Evolutionary conservation across 2,113 vertebrate species (phyloP), one percentile per base, ranked within the genome.

Genomic region (Petroica traversi): DNA sequence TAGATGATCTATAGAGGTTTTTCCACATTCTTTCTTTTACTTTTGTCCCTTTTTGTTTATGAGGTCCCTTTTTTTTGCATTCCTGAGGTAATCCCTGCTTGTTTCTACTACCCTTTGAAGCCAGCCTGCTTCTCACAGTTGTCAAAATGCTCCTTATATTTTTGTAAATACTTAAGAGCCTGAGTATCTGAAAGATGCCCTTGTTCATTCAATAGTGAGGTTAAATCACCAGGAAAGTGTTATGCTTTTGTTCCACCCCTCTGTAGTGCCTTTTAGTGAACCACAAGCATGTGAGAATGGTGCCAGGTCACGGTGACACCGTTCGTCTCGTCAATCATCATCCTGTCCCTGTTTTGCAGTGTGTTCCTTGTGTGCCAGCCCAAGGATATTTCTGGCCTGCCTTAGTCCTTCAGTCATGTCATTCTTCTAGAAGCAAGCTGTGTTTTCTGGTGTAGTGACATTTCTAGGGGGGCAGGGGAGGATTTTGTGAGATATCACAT

Each of bases 341-440:
- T 88, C 38, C 69, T 79, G 90, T 87, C 88, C 62, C 49, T 67
- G 14, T 75, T 72, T 85, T 74, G 57, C 77, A 91, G 48, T 52
- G 11, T 36, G 24, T 34, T 93, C 45, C 49, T 64, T 29, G 24
- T 93, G 48, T 87, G n/a, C 78, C 49, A 93, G 67, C 45, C 71
- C 88, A 64, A 64, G 67, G 62, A 69, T 89, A 92, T 85, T 93
- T 95, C 88, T 96, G 82, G 48, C 58, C 73, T 61, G 58, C 54
- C 45, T 93, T 64, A 73, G 78, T 48, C 82, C 88, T 64, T 63
- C 40, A 68, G 52, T 85, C 45, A 9, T 61, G 57, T 68, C n/a
- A 58, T 62, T 76, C 58, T 79, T 72, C 36, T 38, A 48, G 67
- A 82, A 91, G 38, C 73, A 94, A 81, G 52, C 81, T 78, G 40